phyloP scores from a whole-genome alignment of 2,113 vertebrate genomes.

The Chrysemys picta region DNA sequence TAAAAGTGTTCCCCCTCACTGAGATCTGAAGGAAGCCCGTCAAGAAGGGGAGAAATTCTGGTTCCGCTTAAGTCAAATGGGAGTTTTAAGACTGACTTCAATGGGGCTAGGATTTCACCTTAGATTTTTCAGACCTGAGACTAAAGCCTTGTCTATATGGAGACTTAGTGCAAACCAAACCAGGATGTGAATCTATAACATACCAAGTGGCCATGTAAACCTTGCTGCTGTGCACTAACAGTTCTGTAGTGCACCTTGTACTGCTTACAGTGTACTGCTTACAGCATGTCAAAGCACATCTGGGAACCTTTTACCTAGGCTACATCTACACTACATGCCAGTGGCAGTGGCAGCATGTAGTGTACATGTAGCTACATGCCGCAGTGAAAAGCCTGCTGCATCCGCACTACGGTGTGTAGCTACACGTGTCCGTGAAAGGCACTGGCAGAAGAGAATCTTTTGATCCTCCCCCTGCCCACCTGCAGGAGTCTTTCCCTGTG shows the following conservation, averaged over 20 bases:
- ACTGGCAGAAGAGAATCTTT: not conserved
- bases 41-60: not conserved
- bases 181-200: not conserved
- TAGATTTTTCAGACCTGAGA: not conserved
- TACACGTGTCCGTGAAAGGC: not conserved
- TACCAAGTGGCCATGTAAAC: not conserved
- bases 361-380: not conserved
- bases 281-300: not conserved
- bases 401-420: not conserved
- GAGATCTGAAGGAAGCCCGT: not conserved
- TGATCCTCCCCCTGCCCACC: not conserved
- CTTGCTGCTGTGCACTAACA: not conserved
- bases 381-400: not conserved
- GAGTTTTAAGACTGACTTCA: not conserved
- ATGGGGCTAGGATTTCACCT: not conserved
- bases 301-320: not conserved
- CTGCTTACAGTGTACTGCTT: not conserved
- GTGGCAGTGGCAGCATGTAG: not conserved
- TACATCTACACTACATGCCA: not conserved
- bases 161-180: not conserved
- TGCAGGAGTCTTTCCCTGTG: not conserved
- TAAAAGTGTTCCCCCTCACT: not conserved
- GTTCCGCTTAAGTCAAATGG: not conserved
- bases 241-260: no score
- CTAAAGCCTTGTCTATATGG: not conserved